Evolutionary conservation across 2,113 vertebrate genomes (phyloP).

Genomic region (Peromyscus polionotus): DNA sequence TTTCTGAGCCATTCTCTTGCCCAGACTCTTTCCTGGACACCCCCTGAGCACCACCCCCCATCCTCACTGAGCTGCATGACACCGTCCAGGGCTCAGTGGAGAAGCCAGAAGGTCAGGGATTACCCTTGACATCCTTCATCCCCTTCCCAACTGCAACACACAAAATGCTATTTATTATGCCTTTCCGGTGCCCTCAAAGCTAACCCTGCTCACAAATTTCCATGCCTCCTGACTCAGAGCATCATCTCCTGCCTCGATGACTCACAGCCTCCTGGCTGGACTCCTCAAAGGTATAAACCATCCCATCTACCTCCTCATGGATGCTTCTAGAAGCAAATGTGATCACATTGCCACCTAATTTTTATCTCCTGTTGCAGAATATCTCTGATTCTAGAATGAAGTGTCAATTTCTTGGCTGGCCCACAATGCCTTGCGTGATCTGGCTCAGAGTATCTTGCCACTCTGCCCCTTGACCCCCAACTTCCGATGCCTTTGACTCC

Average conservation of each 20-base stretch:
- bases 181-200: neutral
- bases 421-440: neutral
- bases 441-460: fast-evolving
- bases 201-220: neutral
- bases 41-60: neutral
- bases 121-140: neutral
- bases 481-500: fast-evolving
- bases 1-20: neutral
- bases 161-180: neutral
- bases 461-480: neutral
- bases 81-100: fast-evolving
- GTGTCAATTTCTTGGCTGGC: neutral
- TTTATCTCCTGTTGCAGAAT: neutral
- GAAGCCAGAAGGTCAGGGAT: fast-evolving
- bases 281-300: neutral
- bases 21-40: neutral
- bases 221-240: neutral
- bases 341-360: neutral
- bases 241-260: neutral
- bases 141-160: fast-evolving
- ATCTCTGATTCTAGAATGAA: neutral
- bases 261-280: neutral
- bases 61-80: neutral
- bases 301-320: neutral
- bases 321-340: neutral